Evolutionary conservation across 1,140 invertebrate species (phyloP).

Genomic region (Geopemphigus sp.): DNA sequence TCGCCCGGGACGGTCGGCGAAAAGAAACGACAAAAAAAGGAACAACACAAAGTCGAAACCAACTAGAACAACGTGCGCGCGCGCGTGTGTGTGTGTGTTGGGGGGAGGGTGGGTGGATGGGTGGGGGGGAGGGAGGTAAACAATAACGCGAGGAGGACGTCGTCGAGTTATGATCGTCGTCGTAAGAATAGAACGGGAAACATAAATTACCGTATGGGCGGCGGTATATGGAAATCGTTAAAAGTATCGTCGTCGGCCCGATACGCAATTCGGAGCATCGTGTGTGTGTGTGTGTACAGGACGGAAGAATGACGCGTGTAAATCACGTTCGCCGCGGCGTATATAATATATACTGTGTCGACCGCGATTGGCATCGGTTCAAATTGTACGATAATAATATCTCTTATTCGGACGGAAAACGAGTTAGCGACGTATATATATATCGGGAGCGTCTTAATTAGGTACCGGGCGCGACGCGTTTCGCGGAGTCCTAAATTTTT

Average conservation of each 20-base stretch:
- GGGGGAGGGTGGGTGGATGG: too few relatives aligned
- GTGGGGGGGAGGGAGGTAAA: too few relatives aligned
- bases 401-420: conserved; percentile 31
- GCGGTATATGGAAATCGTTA: conserved; percentile 41
- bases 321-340: not conserved
- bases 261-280: not conserved
- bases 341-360: too few relatives aligned
- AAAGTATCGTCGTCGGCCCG: not conserved
- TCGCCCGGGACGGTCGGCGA: too few relatives aligned
- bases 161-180: conserved; percentile 27
- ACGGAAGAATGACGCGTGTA: not conserved
- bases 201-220: conserved; percentile 43
- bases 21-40: too few relatives aligned
- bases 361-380: conserved; percentile 33
- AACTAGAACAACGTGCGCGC: too few relatives aligned
- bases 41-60: too few relatives aligned
- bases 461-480: too few relatives aligned
- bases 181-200: conserved; percentile 47
- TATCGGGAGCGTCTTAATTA: conserved; percentile 40
- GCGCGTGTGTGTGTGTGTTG: too few relatives aligned
- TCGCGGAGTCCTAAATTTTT: too few relatives aligned
- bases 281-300: not conserved
- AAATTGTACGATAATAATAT: conserved; percentile 2
- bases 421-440: not conserved
- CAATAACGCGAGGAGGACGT: not conserved